A percentile compares a stretch with the other conserved stretches of the same genome.
Conservation (phyloP, 2,797 vertebrate genomes). For the Diglossa cyanea region DNA sequence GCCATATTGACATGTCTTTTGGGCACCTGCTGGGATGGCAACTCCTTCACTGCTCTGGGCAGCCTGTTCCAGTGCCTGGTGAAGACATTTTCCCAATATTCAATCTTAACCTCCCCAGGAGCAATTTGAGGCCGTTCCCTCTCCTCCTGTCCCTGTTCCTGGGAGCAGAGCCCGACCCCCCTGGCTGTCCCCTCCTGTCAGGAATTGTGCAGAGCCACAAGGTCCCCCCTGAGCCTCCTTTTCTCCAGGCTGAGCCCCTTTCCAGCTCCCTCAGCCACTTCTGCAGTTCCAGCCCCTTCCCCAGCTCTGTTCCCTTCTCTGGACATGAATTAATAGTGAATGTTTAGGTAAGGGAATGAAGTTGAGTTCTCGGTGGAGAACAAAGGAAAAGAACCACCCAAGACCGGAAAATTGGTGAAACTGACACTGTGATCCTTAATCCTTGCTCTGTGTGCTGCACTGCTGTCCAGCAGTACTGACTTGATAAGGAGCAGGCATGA, state of each 20-base stretch:
- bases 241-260: not conserved
- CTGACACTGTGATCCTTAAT: not conserved
- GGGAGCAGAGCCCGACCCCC: accelerated
- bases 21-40: not conserved
- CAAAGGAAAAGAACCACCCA: not conserved
- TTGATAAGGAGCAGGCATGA: not conserved
- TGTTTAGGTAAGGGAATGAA: not conserved
- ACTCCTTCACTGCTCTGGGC: not conserved
- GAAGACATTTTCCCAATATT: not conserved
- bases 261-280: not conserved
- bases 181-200: accelerated
- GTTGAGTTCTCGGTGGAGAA: not conserved
- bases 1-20: not conserved
- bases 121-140: not conserved
- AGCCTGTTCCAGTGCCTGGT: not conserved
- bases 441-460: not conserved
- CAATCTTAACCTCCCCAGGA: not conserved
- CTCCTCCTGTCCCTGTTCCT: not conserved
- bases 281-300: not conserved
- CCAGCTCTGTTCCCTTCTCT: not conserved
- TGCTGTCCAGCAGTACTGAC: not conserved
- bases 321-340: not conserved
- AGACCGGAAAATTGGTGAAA: not conserved
- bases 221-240: not conserved
- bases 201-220: not conserved